Percentiles rank a stretch among this genome's conserved stretches.
Evolutionary conservation across 2,113 vertebrate species (phyloP).

Genomic region (Aptenodytes forsteri): DNA sequence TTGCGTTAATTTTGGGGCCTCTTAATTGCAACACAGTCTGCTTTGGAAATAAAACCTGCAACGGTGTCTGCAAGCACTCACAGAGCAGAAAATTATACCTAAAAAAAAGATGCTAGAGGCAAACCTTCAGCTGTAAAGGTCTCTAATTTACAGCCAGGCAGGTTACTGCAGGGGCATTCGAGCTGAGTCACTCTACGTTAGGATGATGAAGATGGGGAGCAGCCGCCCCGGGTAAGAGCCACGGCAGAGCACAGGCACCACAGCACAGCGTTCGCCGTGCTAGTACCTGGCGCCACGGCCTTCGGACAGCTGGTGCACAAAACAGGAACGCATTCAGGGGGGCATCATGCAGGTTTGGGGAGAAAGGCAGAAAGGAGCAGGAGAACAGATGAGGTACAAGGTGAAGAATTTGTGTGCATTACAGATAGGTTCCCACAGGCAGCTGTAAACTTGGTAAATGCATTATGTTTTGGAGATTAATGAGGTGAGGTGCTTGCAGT

Average conservation of each 20-base stretch:
- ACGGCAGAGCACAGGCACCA: rapidly evolving
- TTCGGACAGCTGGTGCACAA: background rate
- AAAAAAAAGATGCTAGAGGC: background rate
- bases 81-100: background rate
- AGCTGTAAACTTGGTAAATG: background rate
- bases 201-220: background rate
- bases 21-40: slow-evolving; percentile 10
- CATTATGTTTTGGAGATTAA: background rate
- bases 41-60: background rate
- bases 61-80: background rate
- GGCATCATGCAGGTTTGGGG: background rate
- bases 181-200: background rate
- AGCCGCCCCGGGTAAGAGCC: background rate
- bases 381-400: background rate
- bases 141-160: background rate
- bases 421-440: background rate
- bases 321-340: rapidly evolving
- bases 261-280: rapidly evolving
- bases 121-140: slow-evolving; percentile 25
- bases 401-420: background rate
- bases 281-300: background rate
- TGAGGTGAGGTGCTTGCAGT: background rate
- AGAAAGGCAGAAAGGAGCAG: background rate
- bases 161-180: background rate
- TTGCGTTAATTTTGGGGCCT: background rate